These are phyloP conservation scores for Galeopterus variegatus DNA, from an alignment of 2,113 vertebrate species.

Conservation along the genomic window DNA sequence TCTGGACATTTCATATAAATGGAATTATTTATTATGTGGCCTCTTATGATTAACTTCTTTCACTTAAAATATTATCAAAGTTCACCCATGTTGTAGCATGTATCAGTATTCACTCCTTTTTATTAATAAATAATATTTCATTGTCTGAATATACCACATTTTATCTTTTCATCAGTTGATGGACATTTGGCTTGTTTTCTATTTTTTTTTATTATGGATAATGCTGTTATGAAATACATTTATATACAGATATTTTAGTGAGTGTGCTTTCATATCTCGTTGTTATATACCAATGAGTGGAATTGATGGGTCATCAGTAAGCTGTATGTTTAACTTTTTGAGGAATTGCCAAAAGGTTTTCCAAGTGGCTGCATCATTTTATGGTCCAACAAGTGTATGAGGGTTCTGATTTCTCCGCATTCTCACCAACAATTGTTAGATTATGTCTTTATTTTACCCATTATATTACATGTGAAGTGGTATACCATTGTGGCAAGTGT, in stretches of 20 bases:
- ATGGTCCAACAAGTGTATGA: background rate
- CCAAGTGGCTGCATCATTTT: background rate
- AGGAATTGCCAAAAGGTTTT: slow-evolving; percentile 11
- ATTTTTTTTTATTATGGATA: background rate
- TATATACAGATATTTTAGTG: background rate
- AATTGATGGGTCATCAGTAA: background rate
- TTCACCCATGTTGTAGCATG: background rate
- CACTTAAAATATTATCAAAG: background rate
- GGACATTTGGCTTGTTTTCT: background rate
- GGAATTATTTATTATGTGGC: background rate
- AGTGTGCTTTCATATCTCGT: slow-evolving; percentile 41
- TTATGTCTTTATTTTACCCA: slow-evolving; percentile 21
- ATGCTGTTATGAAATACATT: background rate
- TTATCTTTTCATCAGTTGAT: slow-evolving; percentile 39
- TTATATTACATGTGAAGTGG: background rate
- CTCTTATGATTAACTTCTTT: background rate
- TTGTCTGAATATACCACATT: background rate
- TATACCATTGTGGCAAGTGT: background rate
- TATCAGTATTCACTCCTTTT: slow-evolving; percentile 17
- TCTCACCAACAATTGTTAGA: background rate
- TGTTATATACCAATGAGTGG: background rate
- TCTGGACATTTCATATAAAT: slow-evolving; percentile 50
- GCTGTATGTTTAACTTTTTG: background rate
- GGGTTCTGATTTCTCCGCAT: background rate
- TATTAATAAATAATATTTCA: slow-evolving; percentile 27